phyloP scores from a whole-genome alignment of 2,797 vertebrate genomes.

The Protosalanx chinensis region DNA sequence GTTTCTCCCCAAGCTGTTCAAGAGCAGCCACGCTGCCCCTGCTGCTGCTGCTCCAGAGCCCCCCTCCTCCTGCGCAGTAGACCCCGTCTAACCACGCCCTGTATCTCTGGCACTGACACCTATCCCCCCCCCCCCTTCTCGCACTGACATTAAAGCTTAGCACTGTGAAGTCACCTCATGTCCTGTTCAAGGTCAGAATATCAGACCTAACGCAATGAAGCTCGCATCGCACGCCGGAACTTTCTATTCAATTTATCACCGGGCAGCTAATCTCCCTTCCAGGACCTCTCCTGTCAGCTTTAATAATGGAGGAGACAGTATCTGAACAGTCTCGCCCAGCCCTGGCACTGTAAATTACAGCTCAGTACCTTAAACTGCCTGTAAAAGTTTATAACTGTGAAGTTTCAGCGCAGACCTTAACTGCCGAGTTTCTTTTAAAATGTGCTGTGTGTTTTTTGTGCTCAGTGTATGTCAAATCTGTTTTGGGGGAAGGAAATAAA shows the following conservation, averaged over 20 bases:
- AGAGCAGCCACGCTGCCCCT: conserved; percentile 19
- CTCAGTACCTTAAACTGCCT: neutral
- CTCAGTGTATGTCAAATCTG: neutral
- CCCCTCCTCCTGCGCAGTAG: conserved; percentile 17
- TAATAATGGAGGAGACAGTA: neutral
- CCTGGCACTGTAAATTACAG: neutral
- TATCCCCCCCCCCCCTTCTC: too few species aligned
- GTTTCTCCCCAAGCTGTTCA: conserved; percentile 52
- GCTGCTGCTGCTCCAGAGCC: conserved; percentile 16
- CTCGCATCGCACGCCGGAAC: neutral
- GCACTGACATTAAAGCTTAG: neutral
- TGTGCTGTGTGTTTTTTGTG: neutral
- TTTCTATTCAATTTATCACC: conserved; percentile 1
- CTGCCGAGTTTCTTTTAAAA: neutral
- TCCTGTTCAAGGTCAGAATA: conserved; percentile 10
- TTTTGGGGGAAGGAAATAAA: neutral
- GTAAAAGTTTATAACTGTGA: neutral
- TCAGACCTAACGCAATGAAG: neutral
- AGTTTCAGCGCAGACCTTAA: neutral
- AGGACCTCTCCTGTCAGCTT: neutral
- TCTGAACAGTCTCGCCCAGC: neutral
- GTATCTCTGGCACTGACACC: neutral
- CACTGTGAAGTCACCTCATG: neutral
- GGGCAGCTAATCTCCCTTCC: neutral
- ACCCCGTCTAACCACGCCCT: conserved; percentile 1